Percentiles rank a stretch among this genome's conserved stretches.
phyloP scores from a whole-genome alignment of 2,797 vertebrate genomes.

The Anguilla pacifica region DNA sequence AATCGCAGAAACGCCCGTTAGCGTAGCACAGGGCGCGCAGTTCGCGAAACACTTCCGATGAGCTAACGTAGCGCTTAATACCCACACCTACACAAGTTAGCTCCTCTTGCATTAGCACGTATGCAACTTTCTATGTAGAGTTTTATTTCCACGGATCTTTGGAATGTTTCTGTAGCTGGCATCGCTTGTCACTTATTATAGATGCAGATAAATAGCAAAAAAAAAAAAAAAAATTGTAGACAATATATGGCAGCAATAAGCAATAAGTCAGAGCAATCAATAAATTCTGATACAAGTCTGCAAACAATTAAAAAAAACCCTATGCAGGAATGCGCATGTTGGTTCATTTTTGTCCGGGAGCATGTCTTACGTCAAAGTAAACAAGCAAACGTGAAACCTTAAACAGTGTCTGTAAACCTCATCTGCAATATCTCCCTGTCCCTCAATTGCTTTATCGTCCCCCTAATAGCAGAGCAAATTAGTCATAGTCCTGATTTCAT shows the following conservation, averaged over 20 bases:
- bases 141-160: not conserved
- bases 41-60: not conserved
- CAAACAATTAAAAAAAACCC: not conserved
- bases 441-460: constrained; percentile 73
- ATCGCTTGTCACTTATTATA: not conserved
- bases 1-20: too few species aligned
- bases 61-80: not conserved
- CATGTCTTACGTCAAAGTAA: not conserved
- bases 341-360: not conserved
- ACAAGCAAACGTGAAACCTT: not conserved
- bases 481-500: constrained; percentile 66
- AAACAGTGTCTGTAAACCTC: constrained; percentile 53
- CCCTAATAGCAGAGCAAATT: constrained; percentile 72
- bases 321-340: not conserved
- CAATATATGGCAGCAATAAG: not conserved
- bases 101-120: not conserved
- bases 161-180: not conserved
- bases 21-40: too few species aligned
- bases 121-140: not conserved
- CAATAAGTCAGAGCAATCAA: not conserved
- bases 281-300: not conserved
- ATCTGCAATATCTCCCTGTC: constrained; percentile 59
- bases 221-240: not conserved
- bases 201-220: not conserved
- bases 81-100: not conserved